Evolutionary conservation across 2,888 invertebrate species (phyloP), one percentile per base, ranked within the genome.

Genomic region (Polietes domitor): DNA sequence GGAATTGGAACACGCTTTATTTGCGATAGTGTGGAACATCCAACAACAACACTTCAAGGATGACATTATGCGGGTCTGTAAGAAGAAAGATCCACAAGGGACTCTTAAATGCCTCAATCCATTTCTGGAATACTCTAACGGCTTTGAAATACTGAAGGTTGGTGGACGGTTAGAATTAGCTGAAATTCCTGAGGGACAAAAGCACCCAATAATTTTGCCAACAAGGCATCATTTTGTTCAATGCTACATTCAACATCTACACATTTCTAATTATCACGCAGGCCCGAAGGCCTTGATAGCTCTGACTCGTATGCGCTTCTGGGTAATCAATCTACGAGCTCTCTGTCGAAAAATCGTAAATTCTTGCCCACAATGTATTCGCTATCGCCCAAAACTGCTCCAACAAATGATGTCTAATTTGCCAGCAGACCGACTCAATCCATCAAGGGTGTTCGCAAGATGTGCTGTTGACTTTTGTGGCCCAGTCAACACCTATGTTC

Each of bases 391-490:
- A 9, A 80, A 75, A 74, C 74, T 80, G 7, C 7, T 80, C 21
- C 28, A 80, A 58, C 68, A 80, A 37, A 53, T 74, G 2, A 79
- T 74, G 17, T 71, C 61, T 7, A 71, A 71, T n/a, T 32, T 77
- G 4, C 77, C 77, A n/a, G 19, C 15, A 3, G 74, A 70, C 12
- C 74, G 74, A 4, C 68, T 80, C 12, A 75, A 43, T 0, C 78
- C 73, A 19, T 47, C 73, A n/a, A 37, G 55, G 19, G 68, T 28
- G 5, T 70, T 80, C 37, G 19, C 19, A 17, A 32, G 77, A n/a
- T 85, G 82, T 26, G 82, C 53, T 28, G 61, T 83, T 9, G 80
- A 83, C n/a, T 86, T 81, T 17, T 85, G 78, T 53, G 80, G 82
- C 37, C 75, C 85, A 58, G 77, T 85, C 2, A 50, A 75, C 50